Evolutionary conservation across 2,888 invertebrate genomes (phyloP), one percentile per base, ranked within the genome.

Genomic region (Cataglyphis cursor): DNA sequence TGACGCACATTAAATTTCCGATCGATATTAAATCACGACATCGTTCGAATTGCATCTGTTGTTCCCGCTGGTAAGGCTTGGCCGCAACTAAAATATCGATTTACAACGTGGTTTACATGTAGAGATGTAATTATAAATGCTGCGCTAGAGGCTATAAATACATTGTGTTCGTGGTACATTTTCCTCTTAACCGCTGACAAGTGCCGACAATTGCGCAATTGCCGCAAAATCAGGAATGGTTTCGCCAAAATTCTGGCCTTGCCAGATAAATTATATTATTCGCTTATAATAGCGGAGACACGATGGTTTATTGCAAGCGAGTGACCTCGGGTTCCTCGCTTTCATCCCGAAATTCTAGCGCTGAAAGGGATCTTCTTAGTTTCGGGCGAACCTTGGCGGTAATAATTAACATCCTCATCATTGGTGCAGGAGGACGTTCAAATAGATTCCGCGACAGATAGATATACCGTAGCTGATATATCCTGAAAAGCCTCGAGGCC

Each of bases 381-480:
- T 70, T 24, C 54, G 78, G 66, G 82, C 31, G 66, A 83, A 70
- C 82, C 86, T 91, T 84, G 85, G 72, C 82, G 87, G 83, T 92
- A 92, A 92, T 91, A 91, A 91, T 91, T 91, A 92, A 91, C 92
- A 84, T 88, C 84, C 84, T 91, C 91, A 91, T 91, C 91, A 91
- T 84, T 82, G 87, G 59, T 66, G 82, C 64, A 68, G 73, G 74
- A 83, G 90, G 83, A 87, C 85, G 75, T 82, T 89, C 89, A 88
- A 89, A 90, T 85, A 88, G 91, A 91, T 91, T 70, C 85, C 87
- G 83, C 72, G 62, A 84, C 81, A 85, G 88, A 90, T 89, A 87
- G 87, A 75, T 66, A 80, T 74, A 76, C 59, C 38, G 70, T 62
- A 54, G 61, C 74, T 72, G 75, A 51, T 41, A 61, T 80, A 66